Evolutionary conservation across 2,888 invertebrate species (phyloP), one percentile per base, ranked within the genome.

Genomic region (Ommatoiulus sabulosus): DNA sequence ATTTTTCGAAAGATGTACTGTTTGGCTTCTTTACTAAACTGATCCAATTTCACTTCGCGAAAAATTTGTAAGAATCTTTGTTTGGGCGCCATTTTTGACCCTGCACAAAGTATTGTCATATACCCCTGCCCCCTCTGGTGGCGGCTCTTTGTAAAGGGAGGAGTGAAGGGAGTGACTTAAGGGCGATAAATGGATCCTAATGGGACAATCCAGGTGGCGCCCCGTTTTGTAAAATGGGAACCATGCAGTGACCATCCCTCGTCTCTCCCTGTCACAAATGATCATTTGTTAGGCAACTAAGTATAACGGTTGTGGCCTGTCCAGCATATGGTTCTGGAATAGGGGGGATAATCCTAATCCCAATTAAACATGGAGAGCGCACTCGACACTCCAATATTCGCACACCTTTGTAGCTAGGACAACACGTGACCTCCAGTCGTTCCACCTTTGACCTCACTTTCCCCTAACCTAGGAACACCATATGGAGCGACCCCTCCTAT

Each of bases 121-220:
- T n/a, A 24, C 72, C 72, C 72, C 20, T 24, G 24, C 72, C 72
- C 72, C 72, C 72, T 72, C 72, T 72, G 72, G 72, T 72, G 72
- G 72, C 24, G 24, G 72, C 10, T 20, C 72, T 72, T 48, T 3
- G 20, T n/a, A 72, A 72, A 24, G 24, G 72, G 72, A 72, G 72
- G 72, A 72, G 72, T 72, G 72, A 72, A 24, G 72, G 72, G 72
- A 24, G 72, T 72, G 72, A 72, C 72, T 72, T 72, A 72, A 7
- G 72, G 72, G 72, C 72, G 24, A 72, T 72, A 72, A 72, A 72
- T 72, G 24, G 72, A 12, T 72, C 72, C 72, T 72, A 72, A 72
- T 72, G 72, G 20, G 72, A 24, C 72, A 8, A 72, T 72, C 72
- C 72, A 72, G 72, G 72, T 72, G 72, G 72, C 72, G 72, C 72